Evolutionary conservation across 2,797 vertebrate species (phyloP).

Genomic region (Gouania willdenowi): DNA sequence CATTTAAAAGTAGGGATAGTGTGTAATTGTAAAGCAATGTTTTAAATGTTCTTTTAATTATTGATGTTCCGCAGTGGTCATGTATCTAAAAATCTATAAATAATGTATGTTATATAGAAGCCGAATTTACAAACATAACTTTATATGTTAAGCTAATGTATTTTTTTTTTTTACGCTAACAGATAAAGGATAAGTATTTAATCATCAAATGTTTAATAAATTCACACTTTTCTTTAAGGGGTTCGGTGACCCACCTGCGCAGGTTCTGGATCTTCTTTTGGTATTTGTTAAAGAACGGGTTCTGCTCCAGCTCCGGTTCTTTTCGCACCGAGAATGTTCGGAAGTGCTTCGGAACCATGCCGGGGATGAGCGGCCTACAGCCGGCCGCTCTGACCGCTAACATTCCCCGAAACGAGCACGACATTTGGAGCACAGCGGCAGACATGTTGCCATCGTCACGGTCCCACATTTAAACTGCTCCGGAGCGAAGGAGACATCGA

Average conservation of each 20-base stretch:
- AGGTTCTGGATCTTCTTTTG: slow-evolving; percentile 86
- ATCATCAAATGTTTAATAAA: neutral
- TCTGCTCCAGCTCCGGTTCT: slow-evolving; percentile 77
- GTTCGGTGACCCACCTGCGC: slow-evolving; percentile 73
- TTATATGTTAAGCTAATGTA: too few species aligned
- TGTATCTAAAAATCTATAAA: too few species aligned
- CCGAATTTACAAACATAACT: too few species aligned
- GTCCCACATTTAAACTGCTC: slow-evolving; percentile 55
- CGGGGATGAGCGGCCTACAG: slow-evolving; percentile 68
- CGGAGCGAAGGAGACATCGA: neutral
- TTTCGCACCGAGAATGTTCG: slow-evolving; percentile 78
- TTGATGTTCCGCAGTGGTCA: too few species aligned
- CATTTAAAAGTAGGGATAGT: too few species aligned
- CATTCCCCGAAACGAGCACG: slow-evolving; percentile 77
- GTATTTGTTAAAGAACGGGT: slow-evolving; percentile 87
- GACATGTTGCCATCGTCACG: slow-evolving; percentile 71
- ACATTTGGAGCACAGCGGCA: slow-evolving; percentile 79
- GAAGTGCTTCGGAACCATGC: slow-evolving; percentile 68
- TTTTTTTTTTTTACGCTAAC: too few species aligned
- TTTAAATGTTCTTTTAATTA: too few species aligned
- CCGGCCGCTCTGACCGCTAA: slow-evolving; percentile 77
- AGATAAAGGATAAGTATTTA: rapidly evolving
- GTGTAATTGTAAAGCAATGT: too few species aligned
- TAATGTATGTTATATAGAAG: neutral
- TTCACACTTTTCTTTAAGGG: rapidly evolving